Percentiles rank a stretch among this genome's conserved stretches.
phyloP scores from a whole-genome alignment of 2,113 vertebrate species.

The Furnarius figulus region DNA sequence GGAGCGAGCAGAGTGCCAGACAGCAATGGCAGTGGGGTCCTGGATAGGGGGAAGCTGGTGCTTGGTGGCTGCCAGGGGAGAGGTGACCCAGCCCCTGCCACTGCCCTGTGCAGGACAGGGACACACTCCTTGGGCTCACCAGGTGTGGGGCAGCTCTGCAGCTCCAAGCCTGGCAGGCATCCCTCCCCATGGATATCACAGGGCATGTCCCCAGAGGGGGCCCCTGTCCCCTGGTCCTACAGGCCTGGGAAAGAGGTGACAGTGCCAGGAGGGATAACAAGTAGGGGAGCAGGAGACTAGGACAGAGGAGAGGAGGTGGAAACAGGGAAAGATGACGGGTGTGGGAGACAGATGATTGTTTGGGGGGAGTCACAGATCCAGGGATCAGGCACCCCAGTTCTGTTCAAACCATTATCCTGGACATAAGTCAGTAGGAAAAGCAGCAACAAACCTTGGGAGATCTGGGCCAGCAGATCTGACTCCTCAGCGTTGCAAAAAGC shows the following conservation, averaged over 20 bases:
- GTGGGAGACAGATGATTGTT: background rate
- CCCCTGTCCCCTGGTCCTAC: background rate
- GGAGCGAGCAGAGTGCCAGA: background rate
- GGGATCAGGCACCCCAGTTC: background rate
- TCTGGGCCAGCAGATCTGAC: background rate
- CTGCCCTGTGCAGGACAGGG: background rate
- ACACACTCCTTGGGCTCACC: background rate
- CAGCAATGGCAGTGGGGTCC: background rate
- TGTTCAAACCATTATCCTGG: rapidly evolving
- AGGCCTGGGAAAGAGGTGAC: background rate
- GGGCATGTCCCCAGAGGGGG: background rate
- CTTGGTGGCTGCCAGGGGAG: background rate
- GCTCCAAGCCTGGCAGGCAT: background rate
- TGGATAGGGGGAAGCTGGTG: background rate
- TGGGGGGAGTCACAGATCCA: background rate
- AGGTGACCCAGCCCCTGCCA: background rate
- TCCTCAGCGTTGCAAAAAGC: rapidly evolving
- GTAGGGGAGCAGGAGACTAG: background rate
- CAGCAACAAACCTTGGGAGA: background rate
- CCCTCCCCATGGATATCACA: background rate
- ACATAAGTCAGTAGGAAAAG: background rate
- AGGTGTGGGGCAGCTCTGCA: background rate
- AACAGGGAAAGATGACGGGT: background rate
- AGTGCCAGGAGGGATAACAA: background rate
- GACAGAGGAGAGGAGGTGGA: background rate